Evolutionary conservation across 2,797 vertebrate species (phyloP), one percentile per base, ranked within the genome.

Genomic region (Hippoglossus hippoglossus): DNA sequence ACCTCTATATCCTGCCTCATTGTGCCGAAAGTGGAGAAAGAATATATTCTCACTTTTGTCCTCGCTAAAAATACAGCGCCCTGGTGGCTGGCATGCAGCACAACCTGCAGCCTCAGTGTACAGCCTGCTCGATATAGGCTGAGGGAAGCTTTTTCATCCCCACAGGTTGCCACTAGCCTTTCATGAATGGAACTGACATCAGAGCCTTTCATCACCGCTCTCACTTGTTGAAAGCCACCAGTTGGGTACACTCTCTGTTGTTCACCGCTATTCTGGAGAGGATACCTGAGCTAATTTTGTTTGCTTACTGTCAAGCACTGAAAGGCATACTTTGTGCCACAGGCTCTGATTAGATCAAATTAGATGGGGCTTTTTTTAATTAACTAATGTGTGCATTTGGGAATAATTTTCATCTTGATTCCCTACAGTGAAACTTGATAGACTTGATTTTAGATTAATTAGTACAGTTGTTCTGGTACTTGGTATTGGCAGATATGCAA

Each of bases 41-140:
- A 73, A 80, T 79, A 73, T 58, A 82, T 88, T 83, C 67, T 69
- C 53, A 41, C 62, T 80, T 79, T 88, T 80, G 57, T 75, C 56
- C 63, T 50, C 44, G 67, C 87, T 93, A 85, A 91, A 93, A 93
- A 91, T 93, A 87, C 79, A 89, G 58, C 58, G 5, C 52, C 66
- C 80, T 73, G 52, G 67, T 76, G 74, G 77, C 69, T 83, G 82
- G 79, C 59, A 77, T 78, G 82, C 83, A 77, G 68, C 62, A 71
- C 64, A 85, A 80, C 80, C 77, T 87, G 76, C 73, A 84, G 72
- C 85, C 78, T 84, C 77, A 59, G 76, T 80, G 77, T 84, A 78
- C 57, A 69, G 70, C 73, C 49, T 25, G 67, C 75, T 79, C 68
- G 41, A 24, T 86, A 84, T 82, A 75, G 86, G 82, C 85, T 73